These are phyloP conservation scores for Seriola quinqueradiata DNA, from an alignment of 2,113 vertebrate genomes.

Conservation along the genomic window DNA sequence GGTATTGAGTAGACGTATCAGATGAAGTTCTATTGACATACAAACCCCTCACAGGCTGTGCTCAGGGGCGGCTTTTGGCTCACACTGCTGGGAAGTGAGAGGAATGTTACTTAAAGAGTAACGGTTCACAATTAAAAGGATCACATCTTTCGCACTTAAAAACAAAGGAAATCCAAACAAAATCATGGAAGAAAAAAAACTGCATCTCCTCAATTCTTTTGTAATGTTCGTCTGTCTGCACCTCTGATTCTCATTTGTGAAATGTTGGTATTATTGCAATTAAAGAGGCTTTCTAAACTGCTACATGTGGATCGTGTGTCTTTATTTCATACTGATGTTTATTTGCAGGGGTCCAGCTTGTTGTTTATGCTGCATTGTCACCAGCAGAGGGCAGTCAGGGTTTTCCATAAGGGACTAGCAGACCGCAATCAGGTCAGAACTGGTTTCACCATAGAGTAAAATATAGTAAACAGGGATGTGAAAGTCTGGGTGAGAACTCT, in stretches of 20 bases:
- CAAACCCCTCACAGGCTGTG: slow-evolving; percentile 62
- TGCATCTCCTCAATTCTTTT: slow-evolving; percentile 61
- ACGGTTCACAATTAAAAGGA: slow-evolving; percentile 53
- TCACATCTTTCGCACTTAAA: slow-evolving; percentile 58
- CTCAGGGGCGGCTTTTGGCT: slow-evolving; percentile 77
- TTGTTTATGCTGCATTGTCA: background rate
- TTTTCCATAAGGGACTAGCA: background rate
- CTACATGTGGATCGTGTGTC: background rate
- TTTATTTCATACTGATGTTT: background rate
- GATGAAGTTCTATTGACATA: background rate
- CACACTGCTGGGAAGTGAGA: slow-evolving; percentile 86
- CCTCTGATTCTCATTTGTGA: slow-evolving; percentile 74
- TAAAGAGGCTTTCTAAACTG: slow-evolving; percentile 84
- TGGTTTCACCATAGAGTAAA: slow-evolving; percentile 29
- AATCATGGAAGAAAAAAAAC: slow-evolving; percentile 1
- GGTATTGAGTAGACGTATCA: background rate
- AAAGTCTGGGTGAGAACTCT: slow-evolving; percentile 1
- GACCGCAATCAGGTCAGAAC: slow-evolving; percentile 51
- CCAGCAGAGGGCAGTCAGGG: slow-evolving; percentile 54
- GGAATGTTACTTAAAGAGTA: slow-evolving; percentile 65
- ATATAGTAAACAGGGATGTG: slow-evolving; percentile 6
- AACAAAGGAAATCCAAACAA: slow-evolving; percentile 38
- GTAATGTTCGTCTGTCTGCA: slow-evolving; percentile 71
- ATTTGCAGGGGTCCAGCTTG: background rate
- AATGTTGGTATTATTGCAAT: slow-evolving; percentile 80